These are phyloP conservation scores for Chrysogorgia sp. DNA, from an alignment of 92 coral and sea anemone genomes.

Conservation along the genomic window DNA sequence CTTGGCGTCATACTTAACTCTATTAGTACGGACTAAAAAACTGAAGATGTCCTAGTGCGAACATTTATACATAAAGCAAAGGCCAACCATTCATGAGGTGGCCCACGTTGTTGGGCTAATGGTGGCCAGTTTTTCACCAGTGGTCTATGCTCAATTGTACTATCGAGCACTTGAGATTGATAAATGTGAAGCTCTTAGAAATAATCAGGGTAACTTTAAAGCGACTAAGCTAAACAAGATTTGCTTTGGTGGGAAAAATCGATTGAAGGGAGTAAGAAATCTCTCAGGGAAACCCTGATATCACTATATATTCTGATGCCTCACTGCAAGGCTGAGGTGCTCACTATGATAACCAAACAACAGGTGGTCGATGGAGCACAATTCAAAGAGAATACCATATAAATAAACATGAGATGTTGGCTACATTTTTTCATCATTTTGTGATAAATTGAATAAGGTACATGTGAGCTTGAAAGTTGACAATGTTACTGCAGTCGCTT, in stretches of 20 bases:
- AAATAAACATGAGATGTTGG: conserved; percentile 3
- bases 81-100: not conserved
- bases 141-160: conserved; percentile 14
- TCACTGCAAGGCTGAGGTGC: conserved; percentile 45
- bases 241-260: conserved; percentile 35
- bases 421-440: not conserved
- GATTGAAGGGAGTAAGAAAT: conserved; percentile 15
- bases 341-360: not conserved
- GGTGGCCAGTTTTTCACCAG: conserved; percentile 30
- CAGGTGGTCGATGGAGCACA: conserved; percentile 29
- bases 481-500: conserved; percentile 18
- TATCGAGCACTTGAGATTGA: conserved; percentile 25
- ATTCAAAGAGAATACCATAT: conserved; percentile 19
- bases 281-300: conserved; percentile 29
- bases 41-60: conserved; percentile 4
- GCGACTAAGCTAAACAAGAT: conserved; percentile 15
- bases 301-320: conserved; percentile 35
- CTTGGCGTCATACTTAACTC: not conserved
- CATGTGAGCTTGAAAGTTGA: conserved; percentile 13
- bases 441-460: not conserved
- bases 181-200: conserved; percentile 41
- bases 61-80: conserved; percentile 1
- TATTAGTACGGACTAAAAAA: not conserved
- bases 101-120: conserved; percentile 44
- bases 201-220: conserved; percentile 24